Evolutionary conservation across 2,888 invertebrate genomes (phyloP).

Genomic region (Aethes cnicana): DNA sequence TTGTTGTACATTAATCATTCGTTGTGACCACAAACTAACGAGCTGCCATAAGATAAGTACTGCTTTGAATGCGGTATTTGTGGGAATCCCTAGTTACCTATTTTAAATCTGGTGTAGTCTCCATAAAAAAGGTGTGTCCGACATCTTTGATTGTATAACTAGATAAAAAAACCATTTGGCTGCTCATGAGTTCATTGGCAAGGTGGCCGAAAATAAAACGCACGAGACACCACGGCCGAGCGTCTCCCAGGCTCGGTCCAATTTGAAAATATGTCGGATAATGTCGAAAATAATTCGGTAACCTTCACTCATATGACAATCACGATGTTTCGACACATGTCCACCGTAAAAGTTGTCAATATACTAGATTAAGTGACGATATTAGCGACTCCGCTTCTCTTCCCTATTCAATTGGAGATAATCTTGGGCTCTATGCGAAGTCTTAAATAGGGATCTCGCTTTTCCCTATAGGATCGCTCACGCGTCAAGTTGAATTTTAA

Average conservation of each 20-base stretch:
- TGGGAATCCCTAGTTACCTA: no score
- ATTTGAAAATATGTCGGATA: constrained; percentile 25
- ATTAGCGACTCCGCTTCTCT: neutral
- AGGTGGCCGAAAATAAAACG: constrained; percentile 56
- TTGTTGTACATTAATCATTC: no score
- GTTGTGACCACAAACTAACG: no score
- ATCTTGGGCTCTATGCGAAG: no score
- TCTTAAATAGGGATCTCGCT: no score
- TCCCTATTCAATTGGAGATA: neutral
- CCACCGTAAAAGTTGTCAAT: neutral
- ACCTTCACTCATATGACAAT: constrained; percentile 26
- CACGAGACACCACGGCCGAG: constrained; percentile 43
- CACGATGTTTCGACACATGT: constrained; percentile 22
- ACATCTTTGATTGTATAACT: no score
- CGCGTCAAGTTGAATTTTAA: no score
- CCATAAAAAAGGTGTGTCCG: no score
- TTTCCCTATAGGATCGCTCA: no score
- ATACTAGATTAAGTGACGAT: constrained; percentile 6
- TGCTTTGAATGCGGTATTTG: no score
- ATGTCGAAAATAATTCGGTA: constrained; percentile 23
- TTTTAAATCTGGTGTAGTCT: no score
- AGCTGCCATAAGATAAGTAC: no score
- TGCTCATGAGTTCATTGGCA: constrained; percentile 50
- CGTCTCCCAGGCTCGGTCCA: constrained; percentile 36
- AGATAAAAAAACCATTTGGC: constrained; percentile 3